phyloP scores from a whole-genome alignment of 2,797 vertebrate species.

The Sylvia borin region DNA sequence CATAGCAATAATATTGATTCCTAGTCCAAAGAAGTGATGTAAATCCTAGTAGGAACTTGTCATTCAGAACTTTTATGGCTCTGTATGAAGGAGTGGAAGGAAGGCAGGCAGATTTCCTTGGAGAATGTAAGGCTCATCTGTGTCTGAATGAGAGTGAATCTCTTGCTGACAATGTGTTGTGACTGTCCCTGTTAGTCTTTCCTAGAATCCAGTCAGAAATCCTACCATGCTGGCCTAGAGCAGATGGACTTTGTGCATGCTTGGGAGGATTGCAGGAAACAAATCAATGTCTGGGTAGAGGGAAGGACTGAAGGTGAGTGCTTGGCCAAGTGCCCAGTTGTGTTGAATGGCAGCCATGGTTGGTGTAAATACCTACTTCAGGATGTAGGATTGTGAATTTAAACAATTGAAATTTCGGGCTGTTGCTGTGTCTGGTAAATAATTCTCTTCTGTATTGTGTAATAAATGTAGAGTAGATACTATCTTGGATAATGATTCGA shows the following conservation, averaged over 20 bases:
- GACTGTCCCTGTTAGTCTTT: constrained; percentile 49
- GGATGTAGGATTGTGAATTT: background rate
- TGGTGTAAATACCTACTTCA: background rate
- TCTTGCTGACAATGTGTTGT: background rate
- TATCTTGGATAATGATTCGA: background rate
- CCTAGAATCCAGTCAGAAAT: constrained; percentile 71
- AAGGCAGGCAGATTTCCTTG: background rate
- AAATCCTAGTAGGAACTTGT: background rate
- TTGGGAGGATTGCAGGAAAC: constrained; percentile 76
- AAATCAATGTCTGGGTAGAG: constrained; percentile 90
- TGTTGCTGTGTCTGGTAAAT: background rate
- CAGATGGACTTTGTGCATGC: constrained; percentile 77
- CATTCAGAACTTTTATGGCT: background rate
- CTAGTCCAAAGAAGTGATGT: background rate
- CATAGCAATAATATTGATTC: background rate
- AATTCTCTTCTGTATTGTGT: background rate
- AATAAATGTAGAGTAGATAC: background rate
- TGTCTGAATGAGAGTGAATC: background rate
- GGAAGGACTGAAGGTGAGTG: constrained; percentile 83
- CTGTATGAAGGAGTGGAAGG: fast-evolving
- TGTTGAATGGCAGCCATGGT: background rate
- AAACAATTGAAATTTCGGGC: fast-evolving
- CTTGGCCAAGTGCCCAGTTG: background rate
- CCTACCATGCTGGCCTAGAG: constrained; percentile 82
- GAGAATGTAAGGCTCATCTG: background rate